phyloP scores from a whole-genome alignment of 2,113 vertebrate species.

The Myiopsitta monachus region DNA sequence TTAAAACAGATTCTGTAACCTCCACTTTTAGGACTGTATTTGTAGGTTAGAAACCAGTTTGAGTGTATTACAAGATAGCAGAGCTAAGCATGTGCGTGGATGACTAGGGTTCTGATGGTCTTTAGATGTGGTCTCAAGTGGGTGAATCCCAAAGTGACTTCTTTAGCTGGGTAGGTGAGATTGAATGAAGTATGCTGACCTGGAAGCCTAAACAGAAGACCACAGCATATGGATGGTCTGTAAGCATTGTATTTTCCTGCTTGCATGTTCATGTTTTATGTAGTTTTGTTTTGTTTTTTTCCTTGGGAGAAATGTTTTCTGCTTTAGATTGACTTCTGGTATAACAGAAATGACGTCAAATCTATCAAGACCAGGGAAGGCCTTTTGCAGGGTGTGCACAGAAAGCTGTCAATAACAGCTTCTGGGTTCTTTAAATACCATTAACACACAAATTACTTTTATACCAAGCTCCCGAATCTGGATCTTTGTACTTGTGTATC shows the following conservation, averaged over 20 bases:
- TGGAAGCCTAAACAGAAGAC: neutral
- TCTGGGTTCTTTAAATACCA: neutral
- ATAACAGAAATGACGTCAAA: neutral
- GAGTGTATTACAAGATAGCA: neutral
- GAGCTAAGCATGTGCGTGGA: accelerated
- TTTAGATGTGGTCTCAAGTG: neutral
- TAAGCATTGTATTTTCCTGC: neutral
- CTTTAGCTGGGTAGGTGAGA: neutral
- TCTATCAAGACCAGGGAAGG: neutral
- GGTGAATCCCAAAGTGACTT: accelerated
- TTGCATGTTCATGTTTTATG: neutral
- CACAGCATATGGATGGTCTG: neutral
- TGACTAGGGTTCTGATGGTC: neutral
- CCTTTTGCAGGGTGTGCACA: neutral
- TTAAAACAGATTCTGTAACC: neutral
- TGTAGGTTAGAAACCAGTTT: neutral
- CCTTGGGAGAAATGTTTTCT: neutral
- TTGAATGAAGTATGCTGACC: too few species aligned
- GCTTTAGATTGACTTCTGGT: neutral
- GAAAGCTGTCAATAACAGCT: neutral
- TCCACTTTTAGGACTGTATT: neutral
- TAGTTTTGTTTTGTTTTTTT: neutral
- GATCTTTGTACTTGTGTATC: neutral
- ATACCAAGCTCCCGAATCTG: neutral
- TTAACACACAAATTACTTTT: neutral